phyloP scores from a whole-genome alignment of 2,888 invertebrate species.

The Ptychoptera contaminata region DNA sequence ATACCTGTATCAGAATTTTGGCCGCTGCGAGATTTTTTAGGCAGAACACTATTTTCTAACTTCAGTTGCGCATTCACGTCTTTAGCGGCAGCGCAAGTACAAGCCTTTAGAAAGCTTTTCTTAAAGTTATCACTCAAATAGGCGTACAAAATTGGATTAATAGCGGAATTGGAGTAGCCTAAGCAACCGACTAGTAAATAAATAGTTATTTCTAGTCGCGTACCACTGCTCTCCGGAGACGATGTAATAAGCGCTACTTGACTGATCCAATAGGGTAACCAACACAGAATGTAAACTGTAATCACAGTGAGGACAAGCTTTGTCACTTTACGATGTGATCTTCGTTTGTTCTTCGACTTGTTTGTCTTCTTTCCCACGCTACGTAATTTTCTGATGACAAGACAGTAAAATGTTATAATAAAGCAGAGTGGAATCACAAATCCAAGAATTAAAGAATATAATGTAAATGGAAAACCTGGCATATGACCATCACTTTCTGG shows the following conservation, averaged over 20 bases:
- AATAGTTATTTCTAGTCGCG: conserved; percentile 48
- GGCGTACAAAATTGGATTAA: conserved; percentile 74
- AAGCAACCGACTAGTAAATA: conserved; percentile 65
- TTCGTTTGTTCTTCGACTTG: conserved; percentile 68
- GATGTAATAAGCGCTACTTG: conserved; percentile 62
- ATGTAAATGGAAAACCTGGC: conserved; percentile 52
- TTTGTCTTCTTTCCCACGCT: conserved; percentile 65
- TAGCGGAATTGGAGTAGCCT: conserved; percentile 55
- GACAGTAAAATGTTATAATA: conserved; percentile 66
- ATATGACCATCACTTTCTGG: conserved; percentile 30
- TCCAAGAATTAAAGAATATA: conserved; percentile 66
- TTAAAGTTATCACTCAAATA: conserved; percentile 79
- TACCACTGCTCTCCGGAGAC: conserved; percentile 41
- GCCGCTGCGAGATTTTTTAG: conserved; percentile 1
- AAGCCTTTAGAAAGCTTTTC: conserved; percentile 74
- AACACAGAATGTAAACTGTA: conserved; percentile 70
- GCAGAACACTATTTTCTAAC: conserved; percentile 34
- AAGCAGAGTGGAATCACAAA: conserved; percentile 65
- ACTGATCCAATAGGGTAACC: conserved; percentile 64
- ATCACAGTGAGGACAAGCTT: conserved; percentile 72
- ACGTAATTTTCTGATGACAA: conserved; percentile 64
- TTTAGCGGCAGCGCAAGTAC: conserved; percentile 64
- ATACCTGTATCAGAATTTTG: not conserved
- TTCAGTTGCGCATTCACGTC: conserved; percentile 49
- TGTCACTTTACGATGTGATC: conserved; percentile 68